Conservation (phyloP, 2,797 vertebrate genomes). For the Coregonus ussuriensis region DNA sequence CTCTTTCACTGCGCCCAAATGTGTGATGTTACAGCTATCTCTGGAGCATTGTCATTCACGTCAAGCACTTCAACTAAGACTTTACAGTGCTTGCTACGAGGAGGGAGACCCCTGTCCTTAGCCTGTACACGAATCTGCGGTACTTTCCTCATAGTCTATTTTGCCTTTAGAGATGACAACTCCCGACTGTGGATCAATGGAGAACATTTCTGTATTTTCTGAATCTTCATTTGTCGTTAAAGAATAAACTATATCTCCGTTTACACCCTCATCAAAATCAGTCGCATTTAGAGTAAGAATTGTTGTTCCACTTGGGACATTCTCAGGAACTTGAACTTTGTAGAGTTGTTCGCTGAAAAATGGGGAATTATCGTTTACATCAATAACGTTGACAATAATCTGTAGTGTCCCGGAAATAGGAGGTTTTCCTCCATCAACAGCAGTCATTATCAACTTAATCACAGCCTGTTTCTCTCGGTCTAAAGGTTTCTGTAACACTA, state of each 20-base stretch:
- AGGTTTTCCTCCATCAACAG: conserved; percentile 45
- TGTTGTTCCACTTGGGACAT: background rate
- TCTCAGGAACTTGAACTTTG: conserved; percentile 35
- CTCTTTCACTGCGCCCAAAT: conserved; percentile 45
- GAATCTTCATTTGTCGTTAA: conserved; percentile 31
- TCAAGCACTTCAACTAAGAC: conserved; percentile 49
- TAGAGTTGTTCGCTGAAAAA: conserved; percentile 35
- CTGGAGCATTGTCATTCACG: conserved; percentile 36
- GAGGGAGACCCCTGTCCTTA: conserved; percentile 71
- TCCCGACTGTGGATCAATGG: conserved; percentile 4
- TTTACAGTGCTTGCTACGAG: conserved; percentile 16
- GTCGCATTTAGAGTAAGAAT: too few relatives aligned
- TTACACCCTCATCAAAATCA: too few relatives aligned
- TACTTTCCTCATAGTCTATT: conserved; percentile 80
- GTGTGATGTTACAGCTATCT: conserved; percentile 1
- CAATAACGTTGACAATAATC: conserved; percentile 37
- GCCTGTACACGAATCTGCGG: conserved; percentile 81
- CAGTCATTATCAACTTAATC: conserved; percentile 29
- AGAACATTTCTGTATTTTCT: conserved; percentile 9
- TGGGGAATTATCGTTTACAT: conserved; percentile 48
- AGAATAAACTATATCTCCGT: conserved; percentile 23
- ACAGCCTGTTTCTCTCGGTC: conserved; percentile 41
- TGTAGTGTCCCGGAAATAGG: conserved; percentile 33
- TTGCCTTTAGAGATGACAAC: background rate
- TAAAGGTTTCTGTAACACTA: conserved; percentile 45